Base-by-base conservation (phyloP, 2,797 vertebrate genomes). In the Tamandua tetradactyla region DNA sequence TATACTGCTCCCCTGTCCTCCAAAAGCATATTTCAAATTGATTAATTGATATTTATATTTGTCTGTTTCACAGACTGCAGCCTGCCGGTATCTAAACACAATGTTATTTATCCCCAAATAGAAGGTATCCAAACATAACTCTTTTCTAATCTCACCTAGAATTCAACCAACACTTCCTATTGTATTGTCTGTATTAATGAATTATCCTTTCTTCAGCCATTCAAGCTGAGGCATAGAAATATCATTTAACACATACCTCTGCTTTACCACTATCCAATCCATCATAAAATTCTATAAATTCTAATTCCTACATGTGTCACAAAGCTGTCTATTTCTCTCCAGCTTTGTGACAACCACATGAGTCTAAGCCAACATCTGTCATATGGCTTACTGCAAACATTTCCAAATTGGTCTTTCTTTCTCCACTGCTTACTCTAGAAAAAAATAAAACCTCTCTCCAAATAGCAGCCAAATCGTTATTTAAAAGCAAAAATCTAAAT, bases 301-400 rank as follows among this genome's bases (percentile, higher is more conserved):
- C 4, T 91, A 93, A 78, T n/a, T 86, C 25, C 74, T 35, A 75
- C 37, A 14, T 82, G n/a, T 81, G 92, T 82, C 75, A 90, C 74
- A 89, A 66, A 94, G 22, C 55, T 89, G 37, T 83, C 69, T 89
- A 20, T 44, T 90, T 87, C 37, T 72, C 25, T 90, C 13, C 3
- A 90, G 69, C 18, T 87, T 35, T 44, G 44, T 91, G 62, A 85
- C 68, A 82, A 84, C 7, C 42, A 37, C 40, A 64, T 27, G 42
- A 49, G 30, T 64, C 49, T 79, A 86, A 93, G 61, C 86, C 66
- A 92, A 84, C 88, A 95, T 89, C 76, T 89, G 64, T 80, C 55
- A 80, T 47, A 55, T 49, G 23, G 61, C 82, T 87, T 94, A 90
- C 30, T 44, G 13, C 78, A 89, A 42, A 55, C 69, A 32, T 72